These are phyloP conservation scores for Agrotis puta DNA, from an alignment of 2,888 invertebrate genomes.

Conservation along the genomic window DNA sequence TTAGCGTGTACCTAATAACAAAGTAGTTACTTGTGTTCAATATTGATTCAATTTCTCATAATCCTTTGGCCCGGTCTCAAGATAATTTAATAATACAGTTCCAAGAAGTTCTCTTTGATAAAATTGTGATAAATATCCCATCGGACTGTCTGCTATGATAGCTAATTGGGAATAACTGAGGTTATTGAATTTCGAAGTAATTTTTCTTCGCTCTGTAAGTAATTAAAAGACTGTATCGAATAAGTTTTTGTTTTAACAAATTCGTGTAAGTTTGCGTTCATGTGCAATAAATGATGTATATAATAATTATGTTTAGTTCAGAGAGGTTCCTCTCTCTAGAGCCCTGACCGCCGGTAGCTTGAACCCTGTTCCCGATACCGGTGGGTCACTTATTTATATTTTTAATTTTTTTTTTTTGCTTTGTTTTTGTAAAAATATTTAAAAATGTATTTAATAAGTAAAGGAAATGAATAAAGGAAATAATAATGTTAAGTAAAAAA, in stretches of 20 bases:
- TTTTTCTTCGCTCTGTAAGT: neutral
- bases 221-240: neutral
- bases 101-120: slow-evolving; percentile 37
- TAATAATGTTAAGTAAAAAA: neutral
- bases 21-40: slow-evolving; percentile 45
- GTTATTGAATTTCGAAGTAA: neutral
- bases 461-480: too few species aligned
- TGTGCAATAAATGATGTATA: neutral
- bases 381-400: too few species aligned
- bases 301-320: too few species aligned
- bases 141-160: slow-evolving; percentile 3
- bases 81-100: slow-evolving; percentile 43
- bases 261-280: neutral
- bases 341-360: too few species aligned
- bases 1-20: slow-evolving; percentile 37
- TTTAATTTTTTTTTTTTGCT: too few species aligned
- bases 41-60: slow-evolving; percentile 50
- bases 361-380: too few species aligned
- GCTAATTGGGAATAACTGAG: slow-evolving; percentile 14
- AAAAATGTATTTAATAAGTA: too few species aligned
- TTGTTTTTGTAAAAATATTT: too few species aligned
- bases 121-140: slow-evolving; percentile 29
- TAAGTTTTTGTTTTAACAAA: neutral
- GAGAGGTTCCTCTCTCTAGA: too few species aligned
- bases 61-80: slow-evolving; percentile 37